Conservation (phyloP, 2,797 vertebrate species). For the Neosilurus mollespiculum region DNA sequence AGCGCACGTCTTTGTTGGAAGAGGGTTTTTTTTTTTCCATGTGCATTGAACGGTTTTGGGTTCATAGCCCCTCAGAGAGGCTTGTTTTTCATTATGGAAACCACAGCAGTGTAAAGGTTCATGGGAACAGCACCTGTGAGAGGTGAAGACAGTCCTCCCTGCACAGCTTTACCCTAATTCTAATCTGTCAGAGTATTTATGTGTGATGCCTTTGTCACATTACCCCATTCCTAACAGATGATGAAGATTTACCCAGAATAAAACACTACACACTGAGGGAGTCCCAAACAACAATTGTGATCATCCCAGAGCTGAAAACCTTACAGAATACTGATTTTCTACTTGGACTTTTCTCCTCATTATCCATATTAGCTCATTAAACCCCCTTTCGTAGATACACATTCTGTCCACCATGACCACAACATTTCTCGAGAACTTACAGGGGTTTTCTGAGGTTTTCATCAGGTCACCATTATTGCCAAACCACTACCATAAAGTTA, state of each 20-base stretch:
- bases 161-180: background rate
- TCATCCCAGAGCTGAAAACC: too few relatives aligned
- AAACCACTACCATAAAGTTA: too few relatives aligned
- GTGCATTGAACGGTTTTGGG: slow-evolving; percentile 20
- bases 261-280: background rate
- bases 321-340: too few relatives aligned
- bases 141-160: background rate
- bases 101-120: slow-evolving; percentile 35
- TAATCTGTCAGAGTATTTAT: background rate
- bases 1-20: slow-evolving; percentile 40
- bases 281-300: background rate
- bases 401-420: too few relatives aligned
- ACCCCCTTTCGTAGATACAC: too few relatives aligned
- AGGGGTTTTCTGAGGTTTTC: too few relatives aligned
- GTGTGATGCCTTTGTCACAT: too few relatives aligned
- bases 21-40: background rate
- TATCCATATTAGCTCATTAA: too few relatives aligned
- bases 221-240: background rate
- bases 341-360: too few relatives aligned
- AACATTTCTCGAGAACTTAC: too few relatives aligned
- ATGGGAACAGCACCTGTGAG: slow-evolving; percentile 33
- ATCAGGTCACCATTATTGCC: too few relatives aligned
- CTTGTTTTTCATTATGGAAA: slow-evolving; percentile 23
- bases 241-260: background rate
- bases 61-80: slow-evolving; percentile 34